Conservation (phyloP, 2,113 vertebrate species). For the Chloropsis cyanopogon region DNA sequence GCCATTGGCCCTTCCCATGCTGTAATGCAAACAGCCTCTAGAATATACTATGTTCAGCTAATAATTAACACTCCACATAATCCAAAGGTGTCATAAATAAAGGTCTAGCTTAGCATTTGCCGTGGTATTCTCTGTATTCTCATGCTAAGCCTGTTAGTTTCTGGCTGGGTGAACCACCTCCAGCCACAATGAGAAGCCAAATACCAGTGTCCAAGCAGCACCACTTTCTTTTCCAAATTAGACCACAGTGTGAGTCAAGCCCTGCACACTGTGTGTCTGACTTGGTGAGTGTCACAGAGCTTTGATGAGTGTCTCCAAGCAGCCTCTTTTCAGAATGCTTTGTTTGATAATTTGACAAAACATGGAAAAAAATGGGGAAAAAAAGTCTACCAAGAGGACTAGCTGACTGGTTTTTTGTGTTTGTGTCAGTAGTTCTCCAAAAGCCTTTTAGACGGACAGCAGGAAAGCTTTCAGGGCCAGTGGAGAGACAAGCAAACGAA, state of each 20-base stretch:
- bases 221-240: background rate
- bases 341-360: background rate
- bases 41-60: conserved; percentile 8
- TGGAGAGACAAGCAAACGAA: background rate
- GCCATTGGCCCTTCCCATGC: conserved; percentile 16
- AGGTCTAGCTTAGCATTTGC: background rate
- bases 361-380: fast-evolving
- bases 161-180: background rate
- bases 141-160: background rate
- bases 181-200: background rate
- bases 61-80: conserved; percentile 41
- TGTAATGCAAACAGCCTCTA: conserved; percentile 17
- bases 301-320: background rate
- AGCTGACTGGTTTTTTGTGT: background rate
- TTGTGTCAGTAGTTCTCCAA: background rate
- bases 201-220: background rate
- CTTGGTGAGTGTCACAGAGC: background rate
- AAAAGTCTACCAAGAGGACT: background rate
- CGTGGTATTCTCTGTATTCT: background rate
- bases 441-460: background rate
- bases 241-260: background rate
- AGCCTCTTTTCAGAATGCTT: background rate
- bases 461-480: background rate
- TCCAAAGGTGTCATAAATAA: conserved; percentile 28
- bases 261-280: background rate